These are phyloP conservation scores for Calcarius lapponicus DNA, from an alignment of 2,797 vertebrate species.

Conservation along the genomic window DNA sequence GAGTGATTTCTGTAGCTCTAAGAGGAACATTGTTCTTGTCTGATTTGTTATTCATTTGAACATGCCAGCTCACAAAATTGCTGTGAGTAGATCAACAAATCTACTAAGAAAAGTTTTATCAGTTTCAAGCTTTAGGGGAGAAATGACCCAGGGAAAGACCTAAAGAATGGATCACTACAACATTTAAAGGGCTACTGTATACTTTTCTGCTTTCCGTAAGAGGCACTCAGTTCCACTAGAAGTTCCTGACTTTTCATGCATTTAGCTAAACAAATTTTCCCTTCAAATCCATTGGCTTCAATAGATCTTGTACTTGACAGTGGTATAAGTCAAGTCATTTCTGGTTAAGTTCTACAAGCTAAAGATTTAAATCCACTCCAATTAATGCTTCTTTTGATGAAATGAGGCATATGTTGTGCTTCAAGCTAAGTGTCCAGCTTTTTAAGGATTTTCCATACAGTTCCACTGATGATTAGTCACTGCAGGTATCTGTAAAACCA, in stretches of 20 bases:
- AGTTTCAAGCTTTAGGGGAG: neutral
- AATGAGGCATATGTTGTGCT: neutral
- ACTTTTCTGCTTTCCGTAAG: neutral
- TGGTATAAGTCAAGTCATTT: neutral
- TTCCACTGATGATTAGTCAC: conserved; percentile 1
- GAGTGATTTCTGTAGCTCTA: conserved; percentile 16
- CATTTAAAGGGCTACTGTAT: neutral
- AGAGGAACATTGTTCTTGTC: conserved; percentile 20
- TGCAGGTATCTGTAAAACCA: neutral
- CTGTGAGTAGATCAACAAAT: neutral
- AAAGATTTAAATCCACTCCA: neutral
- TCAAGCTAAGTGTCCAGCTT: neutral
- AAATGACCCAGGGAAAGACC: neutral
- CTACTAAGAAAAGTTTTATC: neutral
- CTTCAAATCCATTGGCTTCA: neutral
- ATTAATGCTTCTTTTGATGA: conserved; percentile 24
- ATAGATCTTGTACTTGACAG: neutral
- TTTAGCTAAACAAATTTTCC: neutral
- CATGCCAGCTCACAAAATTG: neutral
- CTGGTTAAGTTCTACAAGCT: neutral
- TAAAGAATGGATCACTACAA: neutral
- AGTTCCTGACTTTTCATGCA: neutral
- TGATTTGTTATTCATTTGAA: conserved; percentile 32
- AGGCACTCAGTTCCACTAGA: neutral
- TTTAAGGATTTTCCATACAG: neutral